Percentiles rank a stretch among this genome's conserved stretches.
These are phyloP conservation scores for Catamblyrhynchus diadema DNA, from an alignment of 2,797 vertebrate genomes.

Conservation along the genomic window DNA sequence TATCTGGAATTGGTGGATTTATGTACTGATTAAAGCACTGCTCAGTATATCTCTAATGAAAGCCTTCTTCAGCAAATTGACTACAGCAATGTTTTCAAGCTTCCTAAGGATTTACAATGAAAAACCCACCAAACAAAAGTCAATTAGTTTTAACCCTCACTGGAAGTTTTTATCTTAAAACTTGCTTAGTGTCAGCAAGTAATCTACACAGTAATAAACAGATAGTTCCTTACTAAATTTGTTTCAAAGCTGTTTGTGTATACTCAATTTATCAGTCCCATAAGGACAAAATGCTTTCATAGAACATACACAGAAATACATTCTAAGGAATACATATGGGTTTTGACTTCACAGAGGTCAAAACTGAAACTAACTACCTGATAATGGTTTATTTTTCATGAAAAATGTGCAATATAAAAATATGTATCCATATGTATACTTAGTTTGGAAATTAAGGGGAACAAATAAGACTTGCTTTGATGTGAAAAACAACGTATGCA, in stretches of 20 bases:
- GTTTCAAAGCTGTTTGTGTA: not conserved
- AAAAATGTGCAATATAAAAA: not conserved
- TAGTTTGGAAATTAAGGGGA: not conserved
- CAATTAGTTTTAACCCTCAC: not conserved
- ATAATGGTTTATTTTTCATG: not conserved
- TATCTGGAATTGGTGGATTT: slow-evolving; percentile 43
- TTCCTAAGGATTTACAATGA: not conserved
- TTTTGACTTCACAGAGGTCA: not conserved
- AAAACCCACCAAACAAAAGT: not conserved
- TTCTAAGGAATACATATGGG: not conserved
- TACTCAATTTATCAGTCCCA: not conserved
- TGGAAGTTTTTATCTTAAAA: slow-evolving; percentile 1
- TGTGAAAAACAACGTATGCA: not conserved
- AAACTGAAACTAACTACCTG: not conserved
- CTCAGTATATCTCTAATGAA: slow-evolving; percentile 10
- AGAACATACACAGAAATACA: not conserved
- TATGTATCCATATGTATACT: not conserved
- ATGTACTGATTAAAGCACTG: slow-evolving; percentile 38
- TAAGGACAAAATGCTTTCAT: not conserved
- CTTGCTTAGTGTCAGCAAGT: not conserved
- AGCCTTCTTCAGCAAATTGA: slow-evolving; percentile 40
- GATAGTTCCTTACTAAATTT: not conserved
- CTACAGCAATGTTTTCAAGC: slow-evolving; percentile 15
- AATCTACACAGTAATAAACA: not conserved
- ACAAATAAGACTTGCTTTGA: not conserved